phyloP scores from a whole-genome alignment of 2,888 invertebrate species.

The Hermaeophaga mercurialis region DNA sequence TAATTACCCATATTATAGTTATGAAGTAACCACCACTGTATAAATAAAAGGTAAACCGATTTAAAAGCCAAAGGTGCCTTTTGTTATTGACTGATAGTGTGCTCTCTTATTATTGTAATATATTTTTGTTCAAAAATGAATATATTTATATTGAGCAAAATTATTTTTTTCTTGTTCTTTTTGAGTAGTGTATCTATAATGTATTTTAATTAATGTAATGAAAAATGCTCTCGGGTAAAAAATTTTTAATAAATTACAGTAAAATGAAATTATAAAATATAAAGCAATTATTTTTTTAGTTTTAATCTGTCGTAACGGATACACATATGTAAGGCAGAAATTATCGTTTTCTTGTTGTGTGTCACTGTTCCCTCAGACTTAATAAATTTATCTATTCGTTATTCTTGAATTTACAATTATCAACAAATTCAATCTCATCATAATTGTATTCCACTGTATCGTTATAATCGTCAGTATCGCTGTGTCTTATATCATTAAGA shows the following conservation, averaged over 20 bases:
- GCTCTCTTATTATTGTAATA: no score
- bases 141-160: no score
- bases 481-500: slow-evolving; percentile 47
- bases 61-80: slow-evolving; percentile 4
- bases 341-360: slow-evolving; percentile 32
- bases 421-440: slow-evolving; percentile 21
- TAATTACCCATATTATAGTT: slow-evolving; percentile 44
- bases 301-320: slow-evolving; percentile 46
- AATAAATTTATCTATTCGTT: not conserved
- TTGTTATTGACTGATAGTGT: slow-evolving; percentile 1
- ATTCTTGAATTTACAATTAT: slow-evolving; percentile 1
- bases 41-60: not conserved
- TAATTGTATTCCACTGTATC: slow-evolving; percentile 35
- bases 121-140: not conserved
- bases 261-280: not conserved
- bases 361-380: not conserved
- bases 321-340: slow-evolving; percentile 44
- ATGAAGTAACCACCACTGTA: slow-evolving; percentile 6
- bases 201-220: no score
- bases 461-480: slow-evolving; percentile 36
- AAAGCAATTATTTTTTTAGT: slow-evolving; percentile 27
- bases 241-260: no score
- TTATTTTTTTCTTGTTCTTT: no score
- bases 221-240: no score
- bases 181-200: no score